phyloP scores from a whole-genome alignment of 2,888 invertebrate species.

The Polyommatus iphigenia region DNA sequence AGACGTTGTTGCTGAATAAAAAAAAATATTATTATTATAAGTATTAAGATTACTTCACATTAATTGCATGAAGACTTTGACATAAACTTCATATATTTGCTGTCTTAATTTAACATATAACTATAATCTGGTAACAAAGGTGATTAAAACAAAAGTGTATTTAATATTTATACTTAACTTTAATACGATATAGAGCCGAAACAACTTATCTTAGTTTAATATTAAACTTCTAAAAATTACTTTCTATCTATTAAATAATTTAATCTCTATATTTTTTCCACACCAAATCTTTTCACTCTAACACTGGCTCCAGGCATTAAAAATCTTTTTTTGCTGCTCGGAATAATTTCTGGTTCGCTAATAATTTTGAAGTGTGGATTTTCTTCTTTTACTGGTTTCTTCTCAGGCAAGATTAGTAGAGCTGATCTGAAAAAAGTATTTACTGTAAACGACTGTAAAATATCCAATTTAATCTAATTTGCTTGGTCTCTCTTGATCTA shows the following conservation, averaged over 20 bases:
- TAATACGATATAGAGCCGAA: background rate
- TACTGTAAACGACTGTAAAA: too few species aligned
- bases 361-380: constrained; percentile 48
- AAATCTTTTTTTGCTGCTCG: constrained; percentile 50
- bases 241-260: background rate
- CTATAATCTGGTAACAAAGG: too few species aligned
- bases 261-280: constrained; percentile 46
- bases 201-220: background rate
- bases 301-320: constrained; percentile 57
- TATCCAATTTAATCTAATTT: too few species aligned
- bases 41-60: too few species aligned
- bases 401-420: constrained; percentile 48
- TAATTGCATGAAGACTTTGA: too few species aligned
- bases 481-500: too few species aligned
- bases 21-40: too few species aligned
- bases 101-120: too few species aligned
- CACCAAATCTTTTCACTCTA: constrained; percentile 58
- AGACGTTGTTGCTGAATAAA: too few species aligned
- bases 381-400: constrained; percentile 46
- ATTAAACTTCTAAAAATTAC: background rate
- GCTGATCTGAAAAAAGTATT: constrained; percentile 55
- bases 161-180: background rate
- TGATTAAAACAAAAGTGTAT: too few species aligned
- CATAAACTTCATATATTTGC: too few species aligned
- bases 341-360: constrained; percentile 58